Evolutionary conservation across 2,888 invertebrate genomes (phyloP), one percentile per base, ranked within the genome.

Genomic region (Epiblema foenella): DNA sequence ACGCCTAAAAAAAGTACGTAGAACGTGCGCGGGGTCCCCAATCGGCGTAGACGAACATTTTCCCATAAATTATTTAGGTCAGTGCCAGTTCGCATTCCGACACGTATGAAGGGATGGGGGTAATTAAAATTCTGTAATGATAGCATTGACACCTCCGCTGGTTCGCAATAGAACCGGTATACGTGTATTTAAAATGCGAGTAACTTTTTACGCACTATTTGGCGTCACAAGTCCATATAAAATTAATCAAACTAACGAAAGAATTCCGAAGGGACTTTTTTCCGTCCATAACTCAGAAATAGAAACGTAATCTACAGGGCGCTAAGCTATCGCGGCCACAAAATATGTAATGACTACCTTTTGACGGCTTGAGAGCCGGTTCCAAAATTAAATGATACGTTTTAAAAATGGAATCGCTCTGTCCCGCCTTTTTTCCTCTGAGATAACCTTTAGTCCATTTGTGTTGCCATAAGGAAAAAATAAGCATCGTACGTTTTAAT

Each of bases 381-480:
- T 93, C 88, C 89, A 87, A 93, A 92, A 91, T 93, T 92, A 93
- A 93, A 93, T 93, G 90, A 93, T 93, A 93, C 91, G 91, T 93
- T 93, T 93, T 89, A 91, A 93, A 93, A 93, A 92, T 93, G 93
- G 91, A 93, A 93, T 93, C 91, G 91, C 89, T 90, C 88, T 78
- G 90, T 85, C 91, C 93, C 93, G 93, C 93, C 93, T 91, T 91
- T 91, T 91, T 91, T 89, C 88, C 89, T 85, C 81, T 85, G 90
- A 92, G 93, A 93, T 93, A 93, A 91, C 91, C 91, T 92, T 92
- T 88, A 89, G 90, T 88, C 91, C 90, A 87, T 90, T 91, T 88
- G 90, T 88, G 87, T 88, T 87, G 88, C 87, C 90, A 85, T 89
- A 89, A 90, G 85, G 88, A 89, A 91, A 90, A 90, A 91, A 90